These are phyloP conservation scores for Neogobius melanostomus DNA, from an alignment of 2,113 vertebrate genomes.

Conservation along the genomic window DNA sequence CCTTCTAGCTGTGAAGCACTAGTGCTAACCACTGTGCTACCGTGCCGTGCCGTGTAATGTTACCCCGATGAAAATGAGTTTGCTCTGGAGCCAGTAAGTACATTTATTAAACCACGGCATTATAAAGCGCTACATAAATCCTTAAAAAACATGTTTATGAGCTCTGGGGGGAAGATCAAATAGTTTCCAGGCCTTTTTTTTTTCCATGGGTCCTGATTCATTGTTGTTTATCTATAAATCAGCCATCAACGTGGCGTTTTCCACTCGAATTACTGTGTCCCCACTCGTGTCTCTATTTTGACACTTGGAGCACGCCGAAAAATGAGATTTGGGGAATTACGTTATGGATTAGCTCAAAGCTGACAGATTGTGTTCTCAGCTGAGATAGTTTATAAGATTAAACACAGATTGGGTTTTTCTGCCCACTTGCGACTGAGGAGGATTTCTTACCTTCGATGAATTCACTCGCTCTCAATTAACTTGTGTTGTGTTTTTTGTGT, in stretches of 20 bases:
- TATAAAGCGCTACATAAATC: neutral
- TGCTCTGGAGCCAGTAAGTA: neutral
- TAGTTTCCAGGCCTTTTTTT: neutral
- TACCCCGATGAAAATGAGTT: neutral
- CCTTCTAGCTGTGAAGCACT: no score
- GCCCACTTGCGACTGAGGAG: neutral
- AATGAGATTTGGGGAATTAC: slow-evolving; percentile 34
- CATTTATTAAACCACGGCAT: neutral
- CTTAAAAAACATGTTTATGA: slow-evolving; percentile 2
- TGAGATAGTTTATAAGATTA: neutral
- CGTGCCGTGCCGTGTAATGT: no score
- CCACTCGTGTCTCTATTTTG: neutral
- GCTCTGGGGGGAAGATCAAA: neutral
- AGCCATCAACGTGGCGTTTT: neutral
- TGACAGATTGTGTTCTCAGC: slow-evolving; percentile 4
- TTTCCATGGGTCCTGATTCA: neutral
- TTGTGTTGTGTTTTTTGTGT: neutral
- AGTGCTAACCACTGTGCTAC: no score
- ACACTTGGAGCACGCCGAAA: slow-evolving; percentile 6
- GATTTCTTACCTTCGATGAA: neutral
- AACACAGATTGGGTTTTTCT: neutral
- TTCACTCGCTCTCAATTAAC: neutral
- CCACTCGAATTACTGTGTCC: neutral
- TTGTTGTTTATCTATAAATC: neutral
- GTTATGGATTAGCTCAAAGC: slow-evolving; percentile 14